phyloP scores from a whole-genome alignment of 2,888 invertebrate species.

The Pristionchus maxplancki region DNA sequence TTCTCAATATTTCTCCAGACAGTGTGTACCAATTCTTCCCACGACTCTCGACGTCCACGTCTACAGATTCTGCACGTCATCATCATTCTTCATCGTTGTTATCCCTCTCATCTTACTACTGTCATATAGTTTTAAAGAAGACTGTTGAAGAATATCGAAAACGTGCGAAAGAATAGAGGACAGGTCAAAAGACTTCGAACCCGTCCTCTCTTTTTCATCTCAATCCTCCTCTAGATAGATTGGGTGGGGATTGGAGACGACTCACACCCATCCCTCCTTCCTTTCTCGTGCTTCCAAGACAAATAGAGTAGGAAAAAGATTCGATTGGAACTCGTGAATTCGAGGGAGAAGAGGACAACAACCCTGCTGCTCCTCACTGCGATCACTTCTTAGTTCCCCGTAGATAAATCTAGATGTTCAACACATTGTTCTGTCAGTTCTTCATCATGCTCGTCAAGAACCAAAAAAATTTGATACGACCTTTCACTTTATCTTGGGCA shows the following conservation, averaged over 20 bases:
- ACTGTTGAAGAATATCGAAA: no score
- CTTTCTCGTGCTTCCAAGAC: neutral
- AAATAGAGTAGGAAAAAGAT: slow-evolving; percentile 28
- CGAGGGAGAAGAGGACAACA: neutral
- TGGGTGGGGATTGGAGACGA: neutral
- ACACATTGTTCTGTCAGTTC: no score
- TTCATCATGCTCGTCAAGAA: no score
- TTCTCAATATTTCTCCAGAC: neutral
- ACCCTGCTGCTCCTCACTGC: neutral
- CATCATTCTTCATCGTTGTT: no score
- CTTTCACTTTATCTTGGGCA: no score
- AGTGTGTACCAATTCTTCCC: neutral
- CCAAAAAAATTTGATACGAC: no score
- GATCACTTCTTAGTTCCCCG: neutral
- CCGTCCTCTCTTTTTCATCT: neutral
- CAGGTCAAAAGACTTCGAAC: no score
- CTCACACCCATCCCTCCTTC: neutral
- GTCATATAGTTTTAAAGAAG: no score
- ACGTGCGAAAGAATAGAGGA: no score
- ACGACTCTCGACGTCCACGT: neutral
- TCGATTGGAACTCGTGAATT: slow-evolving; percentile 21
- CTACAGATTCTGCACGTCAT: no score
- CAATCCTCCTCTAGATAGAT: neutral
- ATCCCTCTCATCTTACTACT: no score
- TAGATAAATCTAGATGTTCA: neutral